A percentile compares a stretch with the other conserved stretches of the same genome.
Conservation (phyloP, 2,888 invertebrate species). For the Teleiodes luculella region DNA sequence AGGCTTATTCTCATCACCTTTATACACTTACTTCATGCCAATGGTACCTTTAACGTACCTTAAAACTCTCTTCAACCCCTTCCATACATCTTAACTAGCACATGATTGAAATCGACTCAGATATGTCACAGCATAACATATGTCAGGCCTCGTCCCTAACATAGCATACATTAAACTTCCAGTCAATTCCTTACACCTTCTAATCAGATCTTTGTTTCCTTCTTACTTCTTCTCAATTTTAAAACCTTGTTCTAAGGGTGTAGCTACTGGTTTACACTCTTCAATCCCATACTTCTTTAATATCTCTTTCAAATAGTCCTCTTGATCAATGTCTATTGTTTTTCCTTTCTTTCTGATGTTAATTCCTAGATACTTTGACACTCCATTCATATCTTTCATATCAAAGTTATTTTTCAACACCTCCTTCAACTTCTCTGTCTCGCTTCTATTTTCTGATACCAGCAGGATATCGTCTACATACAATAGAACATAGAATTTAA, state of each 20-base stretch:
- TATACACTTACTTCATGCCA: slow-evolving; percentile 4
- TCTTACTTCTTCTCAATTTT: background rate
- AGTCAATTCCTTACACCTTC: slow-evolving; percentile 8
- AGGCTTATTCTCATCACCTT: background rate
- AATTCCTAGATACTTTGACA: slow-evolving; percentile 7
- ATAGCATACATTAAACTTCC: slow-evolving; percentile 18
- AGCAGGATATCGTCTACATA: slow-evolving; percentile 17
- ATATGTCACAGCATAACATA: slow-evolving; percentile 11
- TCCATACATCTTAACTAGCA: slow-evolving; percentile 14
- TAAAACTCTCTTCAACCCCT: slow-evolving; percentile 10
- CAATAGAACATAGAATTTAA: slow-evolving; percentile 5
- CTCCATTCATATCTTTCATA: slow-evolving; percentile 10
- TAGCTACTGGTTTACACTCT: slow-evolving; percentile 12
- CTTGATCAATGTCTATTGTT: slow-evolving; percentile 3
- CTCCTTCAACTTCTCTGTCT: background rate
- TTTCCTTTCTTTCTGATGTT: background rate
- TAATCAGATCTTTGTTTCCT: background rate
- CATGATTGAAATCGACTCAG: slow-evolving; percentile 8
- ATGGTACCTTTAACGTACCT: slow-evolving; percentile 16
- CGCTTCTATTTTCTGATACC: background rate
- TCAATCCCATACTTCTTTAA: slow-evolving; percentile 14
- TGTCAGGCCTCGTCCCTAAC: slow-evolving; percentile 14
- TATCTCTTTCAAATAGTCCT: slow-evolving; percentile 12
- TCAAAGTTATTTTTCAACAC: background rate
- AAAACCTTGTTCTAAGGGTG: slow-evolving; percentile 9